Evolutionary conservation across 2,797 vertebrate species (phyloP).

Genomic region (Champsocephalus gunnari): DNA sequence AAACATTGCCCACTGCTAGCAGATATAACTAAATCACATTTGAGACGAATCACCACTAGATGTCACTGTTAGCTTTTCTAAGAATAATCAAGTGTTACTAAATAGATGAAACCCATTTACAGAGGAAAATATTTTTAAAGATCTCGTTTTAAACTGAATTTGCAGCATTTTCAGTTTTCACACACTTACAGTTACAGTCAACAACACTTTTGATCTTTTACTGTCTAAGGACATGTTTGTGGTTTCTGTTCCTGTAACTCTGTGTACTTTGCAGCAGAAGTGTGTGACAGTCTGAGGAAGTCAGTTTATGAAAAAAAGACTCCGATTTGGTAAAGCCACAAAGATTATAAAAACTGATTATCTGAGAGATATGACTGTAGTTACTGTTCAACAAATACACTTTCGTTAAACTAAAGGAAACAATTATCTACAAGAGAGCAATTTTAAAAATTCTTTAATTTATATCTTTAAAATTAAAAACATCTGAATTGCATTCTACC

Average conservation of each 20-base stretch:
- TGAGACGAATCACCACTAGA: constrained; percentile 29
- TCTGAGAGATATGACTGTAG: too few relatives aligned
- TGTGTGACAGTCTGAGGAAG: neutral
- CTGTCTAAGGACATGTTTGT: neutral
- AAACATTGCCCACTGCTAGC: neutral
- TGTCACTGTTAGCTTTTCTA: constrained; percentile 18
- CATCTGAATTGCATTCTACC: constrained; percentile 88
- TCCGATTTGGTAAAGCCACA: neutral
- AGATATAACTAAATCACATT: neutral
- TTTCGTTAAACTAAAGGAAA: neutral
- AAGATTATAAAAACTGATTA: neutral
- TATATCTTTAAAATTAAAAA: constrained; percentile 89
- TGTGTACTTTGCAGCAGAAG: neutral
- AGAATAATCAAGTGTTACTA: neutral
- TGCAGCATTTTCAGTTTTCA: neutral
- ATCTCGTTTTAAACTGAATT: too few relatives aligned
- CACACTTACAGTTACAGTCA: neutral
- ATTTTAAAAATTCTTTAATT: constrained; percentile 86
- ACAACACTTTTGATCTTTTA: neutral
- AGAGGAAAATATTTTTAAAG: neutral
- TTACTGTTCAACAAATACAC: neutral
- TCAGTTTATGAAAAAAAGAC: neutral
- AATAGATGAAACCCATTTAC: neutral
- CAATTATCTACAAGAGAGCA: constrained; percentile 33
- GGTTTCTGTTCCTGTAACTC: constrained; percentile 14